Percentiles rank a stretch among this genome's conserved stretches.
Evolutionary conservation across 2,797 vertebrate species (phyloP).

Genomic region (Pelobates cultripes): DNA sequence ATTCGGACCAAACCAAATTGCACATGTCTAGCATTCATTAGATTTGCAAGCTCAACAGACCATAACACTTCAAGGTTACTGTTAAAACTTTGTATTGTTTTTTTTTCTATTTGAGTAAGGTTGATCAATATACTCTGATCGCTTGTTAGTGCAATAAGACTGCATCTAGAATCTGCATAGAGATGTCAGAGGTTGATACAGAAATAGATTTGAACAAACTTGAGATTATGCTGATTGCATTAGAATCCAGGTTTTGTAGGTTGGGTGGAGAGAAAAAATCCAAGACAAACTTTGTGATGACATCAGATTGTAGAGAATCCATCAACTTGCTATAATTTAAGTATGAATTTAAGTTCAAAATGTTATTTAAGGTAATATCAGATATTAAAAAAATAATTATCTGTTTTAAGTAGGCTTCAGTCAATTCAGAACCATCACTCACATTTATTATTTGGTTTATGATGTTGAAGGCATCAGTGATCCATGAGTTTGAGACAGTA

Average conservation of each 20-base stretch:
- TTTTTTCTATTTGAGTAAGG: not conserved
- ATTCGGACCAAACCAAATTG: too few species aligned
- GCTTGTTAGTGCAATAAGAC: not conserved
- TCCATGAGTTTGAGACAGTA: not conserved
- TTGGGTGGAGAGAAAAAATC: conserved; percentile 23
- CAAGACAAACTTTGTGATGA: not conserved
- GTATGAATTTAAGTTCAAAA: conserved; percentile 7
- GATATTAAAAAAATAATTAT: conserved; percentile 18
- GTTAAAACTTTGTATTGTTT: not conserved
- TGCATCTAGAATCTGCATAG: conserved; percentile 3
- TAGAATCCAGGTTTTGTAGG: conserved; percentile 5
- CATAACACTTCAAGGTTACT: not conserved
- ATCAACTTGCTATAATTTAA: conserved; percentile 8
- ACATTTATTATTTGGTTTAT: not conserved
- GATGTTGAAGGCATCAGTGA: conserved; percentile 8
- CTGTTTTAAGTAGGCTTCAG: conserved; percentile 21
- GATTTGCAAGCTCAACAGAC: conserved; percentile 23
- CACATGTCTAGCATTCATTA: not conserved
- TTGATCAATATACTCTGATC: not conserved
- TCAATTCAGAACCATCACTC: not conserved
- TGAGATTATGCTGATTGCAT: not conserved
- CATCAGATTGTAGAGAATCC: conserved; percentile 9
- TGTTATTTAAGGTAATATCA: conserved; percentile 16
- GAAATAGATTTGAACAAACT: conserved; percentile 22
- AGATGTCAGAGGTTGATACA: not conserved